These are phyloP conservation scores for Malacoraja senta DNA, from an alignment of 2,797 vertebrate species.

Conservation along the genomic window DNA sequence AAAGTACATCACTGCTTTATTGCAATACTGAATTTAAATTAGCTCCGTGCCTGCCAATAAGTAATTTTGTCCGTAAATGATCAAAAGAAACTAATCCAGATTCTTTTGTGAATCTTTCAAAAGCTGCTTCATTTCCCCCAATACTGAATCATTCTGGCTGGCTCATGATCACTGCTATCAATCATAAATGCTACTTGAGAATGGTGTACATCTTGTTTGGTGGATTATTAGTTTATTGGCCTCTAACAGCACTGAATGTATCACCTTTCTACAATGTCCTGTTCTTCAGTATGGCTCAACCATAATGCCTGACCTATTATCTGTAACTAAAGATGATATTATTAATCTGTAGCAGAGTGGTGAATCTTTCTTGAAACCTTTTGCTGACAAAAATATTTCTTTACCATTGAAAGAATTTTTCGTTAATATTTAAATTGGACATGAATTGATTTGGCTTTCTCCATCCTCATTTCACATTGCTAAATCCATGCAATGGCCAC, in stretches of 20 bases:
- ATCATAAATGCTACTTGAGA: background rate
- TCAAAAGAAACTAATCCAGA: background rate
- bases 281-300: background rate
- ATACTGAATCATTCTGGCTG: background rate
- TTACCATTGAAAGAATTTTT: background rate
- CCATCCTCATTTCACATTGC: background rate
- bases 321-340: background rate
- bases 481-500: background rate
- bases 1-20: background rate
- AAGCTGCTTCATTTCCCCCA: background rate
- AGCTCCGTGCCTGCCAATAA: background rate
- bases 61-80: background rate
- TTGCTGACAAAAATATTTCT: background rate
- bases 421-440: background rate
- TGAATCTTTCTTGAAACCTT: background rate
- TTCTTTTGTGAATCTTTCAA: background rate
- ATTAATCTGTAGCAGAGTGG: background rate
- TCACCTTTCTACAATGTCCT: background rate
- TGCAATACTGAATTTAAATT: background rate
- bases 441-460: background rate
- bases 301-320: background rate
- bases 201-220: background rate
- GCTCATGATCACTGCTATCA: background rate
- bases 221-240: background rate
- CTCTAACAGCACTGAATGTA: background rate